These are phyloP conservation scores for Sericinus montela DNA, from an alignment of 2,888 invertebrate species.

Conservation along the genomic window DNA sequence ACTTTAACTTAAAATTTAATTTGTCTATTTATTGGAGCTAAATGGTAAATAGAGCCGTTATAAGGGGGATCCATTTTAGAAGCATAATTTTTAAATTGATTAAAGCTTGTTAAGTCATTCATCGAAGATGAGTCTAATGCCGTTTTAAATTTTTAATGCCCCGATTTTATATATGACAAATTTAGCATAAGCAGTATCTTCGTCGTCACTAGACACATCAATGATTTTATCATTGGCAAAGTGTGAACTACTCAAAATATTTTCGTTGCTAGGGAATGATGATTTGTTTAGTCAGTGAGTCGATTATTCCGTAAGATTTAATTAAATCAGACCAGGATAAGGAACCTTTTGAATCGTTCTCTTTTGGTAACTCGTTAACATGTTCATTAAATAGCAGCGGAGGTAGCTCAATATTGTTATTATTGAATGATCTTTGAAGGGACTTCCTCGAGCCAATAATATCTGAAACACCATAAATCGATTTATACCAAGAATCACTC, in stretches of 20 bases:
- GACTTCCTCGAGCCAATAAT: slow-evolving; percentile 24
- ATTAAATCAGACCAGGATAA: slow-evolving; percentile 61
- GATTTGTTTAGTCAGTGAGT: slow-evolving; percentile 36
- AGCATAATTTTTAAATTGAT: slow-evolving; percentile 24
- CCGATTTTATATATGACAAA: slow-evolving; percentile 62
- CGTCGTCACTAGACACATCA: no score
- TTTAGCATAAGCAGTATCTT: slow-evolving; percentile 48
- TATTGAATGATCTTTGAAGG: not conserved
- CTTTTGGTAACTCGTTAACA: slow-evolving; percentile 22
- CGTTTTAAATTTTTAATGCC: slow-evolving; percentile 43
- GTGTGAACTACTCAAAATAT: slow-evolving; percentile 52
- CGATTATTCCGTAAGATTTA: slow-evolving; percentile 42
- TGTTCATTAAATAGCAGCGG: slow-evolving; percentile 12
- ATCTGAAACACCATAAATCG: slow-evolving; percentile 60
- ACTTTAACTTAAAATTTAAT: slow-evolving; percentile 27
- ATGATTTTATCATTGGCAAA: slow-evolving; percentile 31
- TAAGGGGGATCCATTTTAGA: slow-evolving; percentile 33
- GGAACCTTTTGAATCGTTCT: slow-evolving; percentile 28
- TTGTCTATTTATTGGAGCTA: slow-evolving; percentile 55
- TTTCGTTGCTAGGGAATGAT: no score
- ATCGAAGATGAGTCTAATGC: slow-evolving; percentile 65
- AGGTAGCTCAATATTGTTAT: not conserved
- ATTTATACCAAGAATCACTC: slow-evolving; percentile 57
- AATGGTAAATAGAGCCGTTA: slow-evolving; percentile 35
- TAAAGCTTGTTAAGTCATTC: slow-evolving; percentile 41